phyloP scores from a whole-genome alignment of 2,797 vertebrate species.

The Hydrocynus forskahlii region DNA sequence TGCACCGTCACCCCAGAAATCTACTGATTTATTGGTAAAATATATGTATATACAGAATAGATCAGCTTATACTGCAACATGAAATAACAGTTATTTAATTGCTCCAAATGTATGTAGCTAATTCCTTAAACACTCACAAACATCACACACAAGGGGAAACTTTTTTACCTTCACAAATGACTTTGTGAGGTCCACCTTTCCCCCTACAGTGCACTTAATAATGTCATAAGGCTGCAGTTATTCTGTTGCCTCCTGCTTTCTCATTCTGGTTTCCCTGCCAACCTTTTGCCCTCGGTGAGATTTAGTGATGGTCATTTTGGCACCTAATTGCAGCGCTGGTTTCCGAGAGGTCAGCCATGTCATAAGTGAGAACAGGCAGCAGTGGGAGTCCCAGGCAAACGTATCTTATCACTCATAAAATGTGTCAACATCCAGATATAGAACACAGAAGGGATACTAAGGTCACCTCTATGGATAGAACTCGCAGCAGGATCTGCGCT shows the following conservation, averaged over 20 bases:
- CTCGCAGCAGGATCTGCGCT: conserved; percentile 10
- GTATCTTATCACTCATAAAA: conserved; percentile 60
- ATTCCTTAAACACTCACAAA: no score
- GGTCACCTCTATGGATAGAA: conserved; percentile 45
- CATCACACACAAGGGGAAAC: neutral
- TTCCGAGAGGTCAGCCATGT: conserved; percentile 69
- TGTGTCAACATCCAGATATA: conserved; percentile 54
- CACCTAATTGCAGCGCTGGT: conserved; percentile 73
- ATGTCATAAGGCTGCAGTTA: conserved; percentile 73
- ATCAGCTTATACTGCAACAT: no score
- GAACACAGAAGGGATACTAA: conserved; percentile 24
- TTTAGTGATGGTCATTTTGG: conserved; percentile 76
- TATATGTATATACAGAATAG: no score
- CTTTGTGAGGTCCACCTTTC: conserved; percentile 23
- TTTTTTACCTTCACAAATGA: conserved; percentile 7
- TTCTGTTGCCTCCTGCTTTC: conserved; percentile 67
- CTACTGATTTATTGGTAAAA: no score
- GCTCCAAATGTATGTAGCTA: neutral
- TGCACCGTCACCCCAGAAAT: no score
- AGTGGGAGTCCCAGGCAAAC: conserved; percentile 43
- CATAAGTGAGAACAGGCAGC: conserved; percentile 48
- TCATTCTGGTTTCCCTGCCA: conserved; percentile 71
- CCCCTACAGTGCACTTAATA: conserved; percentile 56
- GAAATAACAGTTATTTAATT: no score
- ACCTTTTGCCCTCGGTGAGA: conserved; percentile 67